These are phyloP conservation scores for Ctenomys sociabilis DNA, from an alignment of 2,113 vertebrate species.

Conservation along the genomic window DNA sequence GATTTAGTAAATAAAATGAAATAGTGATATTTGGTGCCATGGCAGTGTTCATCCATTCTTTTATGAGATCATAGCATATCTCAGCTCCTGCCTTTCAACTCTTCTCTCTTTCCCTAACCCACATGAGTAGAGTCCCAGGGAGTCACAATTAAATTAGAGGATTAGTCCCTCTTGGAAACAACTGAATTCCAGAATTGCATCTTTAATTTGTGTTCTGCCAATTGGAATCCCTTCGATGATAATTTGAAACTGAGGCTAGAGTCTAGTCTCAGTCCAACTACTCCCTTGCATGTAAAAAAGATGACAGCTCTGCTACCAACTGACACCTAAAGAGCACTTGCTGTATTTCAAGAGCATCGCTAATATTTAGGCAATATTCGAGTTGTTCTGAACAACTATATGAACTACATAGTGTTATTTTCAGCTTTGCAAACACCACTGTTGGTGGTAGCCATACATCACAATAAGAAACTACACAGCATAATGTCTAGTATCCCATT, in stretches of 20 bases:
- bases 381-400: not conserved
- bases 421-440: not conserved
- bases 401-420: not conserved
- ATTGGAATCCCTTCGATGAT: not conserved
- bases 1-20: constrained; percentile 4
- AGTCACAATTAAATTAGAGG: not conserved
- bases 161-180: not conserved
- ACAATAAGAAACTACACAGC: not conserved
- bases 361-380: not conserved
- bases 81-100: not conserved
- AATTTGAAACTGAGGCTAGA: not conserved
- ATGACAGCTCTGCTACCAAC: not conserved
- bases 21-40: not conserved
- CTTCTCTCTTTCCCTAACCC: not conserved
- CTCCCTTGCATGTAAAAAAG: not conserved
- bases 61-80: not conserved
- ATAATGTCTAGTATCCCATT: not conserved
- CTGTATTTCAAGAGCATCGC: not conserved
- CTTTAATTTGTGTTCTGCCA: not conserved
- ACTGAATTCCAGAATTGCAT: not conserved
- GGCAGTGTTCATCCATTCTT: not conserved
- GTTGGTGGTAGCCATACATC: not conserved
- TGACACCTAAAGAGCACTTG: not conserved
- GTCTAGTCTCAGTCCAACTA: not conserved
- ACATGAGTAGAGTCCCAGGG: not conserved